A percentile compares a stretch with the other conserved stretches of the same genome.
These are phyloP conservation scores for Tarsius wallacei DNA, from an alignment of 2,797 vertebrate species.

Conservation along the genomic window DNA sequence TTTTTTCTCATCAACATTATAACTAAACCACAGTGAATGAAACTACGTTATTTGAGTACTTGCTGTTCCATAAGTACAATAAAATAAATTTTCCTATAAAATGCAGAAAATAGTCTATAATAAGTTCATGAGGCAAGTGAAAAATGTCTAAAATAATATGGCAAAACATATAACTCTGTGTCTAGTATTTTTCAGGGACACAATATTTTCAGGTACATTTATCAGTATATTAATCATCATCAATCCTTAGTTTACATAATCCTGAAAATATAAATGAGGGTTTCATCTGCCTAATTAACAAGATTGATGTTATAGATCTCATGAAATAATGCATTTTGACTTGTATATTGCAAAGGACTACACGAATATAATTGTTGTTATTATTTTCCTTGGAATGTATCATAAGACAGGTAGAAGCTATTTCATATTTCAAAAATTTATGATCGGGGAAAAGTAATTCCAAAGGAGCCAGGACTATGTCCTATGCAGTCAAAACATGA, in stretches of 20 bases:
- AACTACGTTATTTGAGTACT: neutral
- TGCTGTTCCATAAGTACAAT: neutral
- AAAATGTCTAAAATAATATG: neutral
- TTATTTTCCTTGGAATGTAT: neutral
- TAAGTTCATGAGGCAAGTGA: neutral
- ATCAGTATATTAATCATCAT: neutral
- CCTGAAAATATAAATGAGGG: neutral
- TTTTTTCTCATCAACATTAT: neutral
- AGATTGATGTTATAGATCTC: neutral
- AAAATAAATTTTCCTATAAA: neutral
- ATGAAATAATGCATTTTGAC: neutral
- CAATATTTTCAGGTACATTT: neutral
- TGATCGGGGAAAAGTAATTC: neutral
- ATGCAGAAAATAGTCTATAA: neutral
- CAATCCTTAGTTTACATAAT: neutral
- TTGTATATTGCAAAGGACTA: neutral
- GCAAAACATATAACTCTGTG: neutral
- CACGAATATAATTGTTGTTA: neutral
- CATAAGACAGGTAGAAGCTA: neutral
- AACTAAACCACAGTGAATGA: neutral
- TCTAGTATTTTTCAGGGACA: neutral
- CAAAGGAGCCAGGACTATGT: neutral
- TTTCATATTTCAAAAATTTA: neutral
- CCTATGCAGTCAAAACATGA: neutral
- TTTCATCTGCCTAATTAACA: conserved; percentile 37